Base-by-base conservation (phyloP, 1,140 invertebrate genomes). In the Euura saliciscinereae region DNA sequence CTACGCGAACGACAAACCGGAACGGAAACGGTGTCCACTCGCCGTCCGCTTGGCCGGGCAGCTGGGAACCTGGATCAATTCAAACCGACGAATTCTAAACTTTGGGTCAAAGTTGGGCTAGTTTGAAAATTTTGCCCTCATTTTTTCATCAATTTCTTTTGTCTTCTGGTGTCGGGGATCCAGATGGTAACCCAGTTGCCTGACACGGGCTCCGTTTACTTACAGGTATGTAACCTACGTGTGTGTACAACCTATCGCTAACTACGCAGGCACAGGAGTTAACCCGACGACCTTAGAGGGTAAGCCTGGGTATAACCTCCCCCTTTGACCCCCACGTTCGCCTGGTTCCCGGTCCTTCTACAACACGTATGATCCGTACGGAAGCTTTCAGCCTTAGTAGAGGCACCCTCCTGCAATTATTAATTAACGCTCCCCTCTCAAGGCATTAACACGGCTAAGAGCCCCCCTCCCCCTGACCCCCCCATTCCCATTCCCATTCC, bases 361-460 rank as follows among this genome's bases (percentile, higher is more conserved):
- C 51, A 59, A 59, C 77, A 78, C 71, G 75, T 77, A 76, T 77
- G 77, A 74, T 73, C 70, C 75, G 65, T 78, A 69, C 75, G 73
- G 64, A 44, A 69, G 73, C 77, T 77, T 79, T 78, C 71, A 76
- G 75, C 78, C 77, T 78, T 75, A 75, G 73, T 71, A 72, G 68
- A 79, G 76, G 76, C 78, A 82, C 83, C 81, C 82, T 81, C 78
- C 71, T 81, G 83, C 84, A 85, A 87, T 87, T 86, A 86, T 85
- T 86, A 87, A 87, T 87, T 86, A 87, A 87, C 84, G 83, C 84
- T 83, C 80, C 83, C 82, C 85, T 83, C 80, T 81, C 77, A 82
- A 82, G 79, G 82, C 81, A 85, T 85, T 84, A 85, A 83, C 83
- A 79, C 79, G 82, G 80, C 83, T 85, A 85, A 87, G 85, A 86